Conservation (phyloP, 2,888 invertebrate species). For the Gandaritis pyraliata region DNA sequence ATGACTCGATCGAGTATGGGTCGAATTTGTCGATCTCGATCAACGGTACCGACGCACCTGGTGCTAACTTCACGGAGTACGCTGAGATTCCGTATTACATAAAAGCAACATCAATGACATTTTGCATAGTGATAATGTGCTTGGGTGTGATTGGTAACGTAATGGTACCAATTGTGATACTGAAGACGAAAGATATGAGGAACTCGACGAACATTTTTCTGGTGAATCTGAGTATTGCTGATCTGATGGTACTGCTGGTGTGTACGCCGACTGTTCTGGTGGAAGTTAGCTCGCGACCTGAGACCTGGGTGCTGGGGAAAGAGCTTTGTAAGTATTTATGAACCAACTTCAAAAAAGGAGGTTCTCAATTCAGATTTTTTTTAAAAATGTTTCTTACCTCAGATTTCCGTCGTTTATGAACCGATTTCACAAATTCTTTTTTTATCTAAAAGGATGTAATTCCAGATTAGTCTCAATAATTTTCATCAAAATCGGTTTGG, state of each 20-base stretch:
- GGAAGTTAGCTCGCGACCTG: slow-evolving; percentile 96
- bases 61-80: slow-evolving; percentile 71
- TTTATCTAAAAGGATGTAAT: no score
- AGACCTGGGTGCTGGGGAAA: slow-evolving; percentile 96
- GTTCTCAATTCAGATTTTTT: no score
- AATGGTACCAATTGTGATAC: slow-evolving; percentile 96
- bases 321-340: slow-evolving; percentile 95
- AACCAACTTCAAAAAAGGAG: no score
- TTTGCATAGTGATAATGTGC: slow-evolving; percentile 94
- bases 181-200: slow-evolving; percentile 96
- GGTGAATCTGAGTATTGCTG: slow-evolving; percentile 96
- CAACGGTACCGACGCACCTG: slow-evolving; percentile 45
- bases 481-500: no score
- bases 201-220: slow-evolving; percentile 98
- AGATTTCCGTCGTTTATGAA: no score
- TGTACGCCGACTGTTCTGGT: slow-evolving; percentile 97
- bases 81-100: slow-evolving; percentile 93
- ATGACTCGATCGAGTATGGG: slow-evolving; percentile 40
- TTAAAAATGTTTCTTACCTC: no score
- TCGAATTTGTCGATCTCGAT: slow-evolving; percentile 37
- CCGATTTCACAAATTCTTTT: no score
- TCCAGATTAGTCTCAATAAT: no score
- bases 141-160: slow-evolving; percentile 96
- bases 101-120: slow-evolving; percentile 93
- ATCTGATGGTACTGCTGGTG: slow-evolving; percentile 94